Conservation (phyloP, 2,888 invertebrate genomes). For the Petrolisthes manimaculis region DNA sequence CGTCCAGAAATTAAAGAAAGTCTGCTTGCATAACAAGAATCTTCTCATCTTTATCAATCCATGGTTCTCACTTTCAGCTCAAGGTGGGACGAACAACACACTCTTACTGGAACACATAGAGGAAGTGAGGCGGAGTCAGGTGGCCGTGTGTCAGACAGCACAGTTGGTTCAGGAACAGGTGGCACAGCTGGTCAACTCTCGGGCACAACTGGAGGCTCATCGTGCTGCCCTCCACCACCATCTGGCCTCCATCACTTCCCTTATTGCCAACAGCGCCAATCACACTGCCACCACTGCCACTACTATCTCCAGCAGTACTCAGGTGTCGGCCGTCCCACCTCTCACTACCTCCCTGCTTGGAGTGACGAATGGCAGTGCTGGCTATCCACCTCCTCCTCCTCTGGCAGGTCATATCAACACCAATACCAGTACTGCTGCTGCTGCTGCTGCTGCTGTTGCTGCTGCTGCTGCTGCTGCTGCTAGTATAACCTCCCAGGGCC, state of each 20-base stretch:
- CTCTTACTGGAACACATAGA: conserved; percentile 59
- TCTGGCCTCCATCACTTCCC: conserved; percentile 50
- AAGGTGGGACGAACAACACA: conserved; percentile 57
- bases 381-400: conserved; percentile 14
- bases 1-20: neutral
- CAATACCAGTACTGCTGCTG: conserved; percentile 28
- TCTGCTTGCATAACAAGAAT: neutral
- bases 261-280: conserved; percentile 48
- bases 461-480: conserved; percentile 35
- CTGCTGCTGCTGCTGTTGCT: conserved; percentile 28
- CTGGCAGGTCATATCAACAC: conserved; percentile 11
- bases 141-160: conserved; percentile 63
- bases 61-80: conserved; percentile 31
- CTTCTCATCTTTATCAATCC: neutral
- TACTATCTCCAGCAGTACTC: neutral
- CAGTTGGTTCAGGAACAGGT: conserved; percentile 66
- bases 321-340: conserved; percentile 9
- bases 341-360: conserved; percentile 23
- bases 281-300: conserved; percentile 32
- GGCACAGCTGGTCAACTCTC: conserved; percentile 59
- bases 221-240: conserved; percentile 62
- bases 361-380: conserved; percentile 24
- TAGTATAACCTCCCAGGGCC: conserved; percentile 37
- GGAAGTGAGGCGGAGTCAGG: conserved; percentile 60
- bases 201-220: conserved; percentile 63